A percentile compares a stretch with the other conserved stretches of the same genome.
Evolutionary conservation across 2,797 vertebrate species (phyloP).

Genomic region (Siniperca undulata): DNA sequence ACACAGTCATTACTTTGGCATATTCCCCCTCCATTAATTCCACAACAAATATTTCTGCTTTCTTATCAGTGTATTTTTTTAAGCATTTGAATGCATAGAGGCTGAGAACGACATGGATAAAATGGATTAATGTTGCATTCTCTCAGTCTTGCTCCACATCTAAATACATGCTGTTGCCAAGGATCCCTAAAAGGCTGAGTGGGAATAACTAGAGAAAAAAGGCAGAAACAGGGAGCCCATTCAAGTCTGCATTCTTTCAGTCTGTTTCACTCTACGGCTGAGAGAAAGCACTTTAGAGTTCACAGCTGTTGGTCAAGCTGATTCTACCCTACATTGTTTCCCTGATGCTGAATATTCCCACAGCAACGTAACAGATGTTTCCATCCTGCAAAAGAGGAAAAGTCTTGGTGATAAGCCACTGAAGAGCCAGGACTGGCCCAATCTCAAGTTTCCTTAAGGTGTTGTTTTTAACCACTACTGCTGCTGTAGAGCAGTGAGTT

Average conservation of each 20-base stretch:
- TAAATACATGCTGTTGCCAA: conserved; percentile 65
- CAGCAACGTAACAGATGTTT: conserved; percentile 54
- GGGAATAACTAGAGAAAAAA: conserved; percentile 54
- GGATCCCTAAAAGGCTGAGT: conserved; percentile 60
- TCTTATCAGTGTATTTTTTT: not conserved
- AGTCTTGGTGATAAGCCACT: conserved; percentile 7
- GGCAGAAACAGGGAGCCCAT: conserved; percentile 73
- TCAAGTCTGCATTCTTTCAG: conserved; percentile 70
- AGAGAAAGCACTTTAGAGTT: conserved; percentile 59
- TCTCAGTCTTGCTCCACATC: conserved; percentile 31
- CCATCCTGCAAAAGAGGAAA: conserved; percentile 16
- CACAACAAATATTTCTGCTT: not conserved
- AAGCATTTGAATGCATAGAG: not conserved
- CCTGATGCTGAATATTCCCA: conserved; percentile 45
- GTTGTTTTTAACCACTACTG: conserved; percentile 5
- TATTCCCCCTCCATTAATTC: not conserved
- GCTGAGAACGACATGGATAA: conserved; percentile 13
- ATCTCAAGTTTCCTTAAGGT: conserved; percentile 13
- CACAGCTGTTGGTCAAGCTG: conserved; percentile 68
- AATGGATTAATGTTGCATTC: conserved; percentile 41
- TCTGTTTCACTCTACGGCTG: conserved; percentile 52
- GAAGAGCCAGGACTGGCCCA: not conserved
- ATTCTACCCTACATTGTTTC: conserved; percentile 25
- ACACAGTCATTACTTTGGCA: not conserved
- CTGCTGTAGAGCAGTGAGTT: conserved; percentile 10